Base-by-base conservation (phyloP, 2,113 vertebrate genomes). In the Naja naja region DNA sequence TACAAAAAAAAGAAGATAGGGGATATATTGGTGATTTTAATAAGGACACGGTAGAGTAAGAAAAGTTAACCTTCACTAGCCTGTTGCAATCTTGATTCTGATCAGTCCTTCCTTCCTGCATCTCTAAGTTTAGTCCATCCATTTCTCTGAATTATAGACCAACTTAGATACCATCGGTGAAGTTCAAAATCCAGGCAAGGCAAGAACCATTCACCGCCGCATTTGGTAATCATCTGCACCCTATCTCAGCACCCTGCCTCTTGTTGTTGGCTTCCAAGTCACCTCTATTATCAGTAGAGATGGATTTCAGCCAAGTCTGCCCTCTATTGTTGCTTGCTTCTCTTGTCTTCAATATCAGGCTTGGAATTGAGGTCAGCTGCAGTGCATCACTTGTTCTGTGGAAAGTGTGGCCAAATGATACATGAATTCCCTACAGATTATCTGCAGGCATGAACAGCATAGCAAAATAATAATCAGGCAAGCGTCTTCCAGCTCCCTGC, bases 301-400 rank as follows among this genome's bases (percentile, higher is more conserved):
- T 91, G 64, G 85, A 88, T 45, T 89, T 85, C 85, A 74, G 53
- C 30, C 3, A 81, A 30, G 60, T 49, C 58, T 49, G 5, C 55
- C 45, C 39, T 81, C 34, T 55, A 56, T 53, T 22, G 34, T 47
- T 88, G 87, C 64, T 69, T 85, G 30, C 43, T 91, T 52, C 43
- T 43, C 86, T 91, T 85, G 64, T 20, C 56, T 87, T 85, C 60
- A 93, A 43, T 74, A 89, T 88, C 23, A n/a, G 58, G n/a, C 52
- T 56, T 91, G 87, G 64, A 85, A 93, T 85, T 91, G 90, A 93
- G 93, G 90, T 91, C 86, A 91, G 60, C 54, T 20, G 43, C 64
- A 34, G 60, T 43, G 93, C 60, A 85, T 87, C 54, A 55, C 56
- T 58, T 91, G 64, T 91, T 47, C 87, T 89, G 60, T 85, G 60